A percentile compares a stretch with the other conserved stretches of the same genome.
Conservation (phyloP, 2,888 invertebrate genomes). For the Lottia scabra region DNA sequence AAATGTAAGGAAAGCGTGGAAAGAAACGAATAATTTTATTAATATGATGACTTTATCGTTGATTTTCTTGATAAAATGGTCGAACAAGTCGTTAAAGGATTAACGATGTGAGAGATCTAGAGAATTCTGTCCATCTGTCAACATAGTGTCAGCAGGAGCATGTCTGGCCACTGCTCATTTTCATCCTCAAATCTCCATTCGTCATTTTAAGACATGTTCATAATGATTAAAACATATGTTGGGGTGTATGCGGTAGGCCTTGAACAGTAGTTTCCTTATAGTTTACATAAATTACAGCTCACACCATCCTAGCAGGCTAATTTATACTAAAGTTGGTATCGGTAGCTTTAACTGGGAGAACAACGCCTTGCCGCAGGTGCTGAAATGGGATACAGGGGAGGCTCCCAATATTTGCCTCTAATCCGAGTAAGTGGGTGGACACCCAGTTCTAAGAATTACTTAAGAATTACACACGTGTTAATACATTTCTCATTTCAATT, state of each 20-base stretch:
- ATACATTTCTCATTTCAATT: not conserved
- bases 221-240: not conserved
- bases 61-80: not conserved
- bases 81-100: not conserved
- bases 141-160: not conserved
- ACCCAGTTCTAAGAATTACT: not conserved
- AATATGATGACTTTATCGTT: too few species aligned
- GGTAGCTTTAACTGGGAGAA: not conserved
- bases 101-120: constrained; percentile 1
- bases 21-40: too few species aligned
- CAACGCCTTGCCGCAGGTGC: constrained; percentile 7
- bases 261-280: not conserved
- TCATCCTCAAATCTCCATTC: not conserved
- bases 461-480: not conserved
- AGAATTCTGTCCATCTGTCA: not conserved
- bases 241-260: not conserved
- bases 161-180: not conserved
- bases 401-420: not conserved
- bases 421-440: not conserved
- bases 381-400: not conserved
- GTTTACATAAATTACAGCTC: not conserved
- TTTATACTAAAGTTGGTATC: not conserved
- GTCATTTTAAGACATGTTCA: not conserved
- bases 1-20: too few species aligned
- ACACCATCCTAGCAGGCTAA: not conserved